Conservation (phyloP, 2,113 vertebrate genomes). For the Muntiacus reevesi region DNA sequence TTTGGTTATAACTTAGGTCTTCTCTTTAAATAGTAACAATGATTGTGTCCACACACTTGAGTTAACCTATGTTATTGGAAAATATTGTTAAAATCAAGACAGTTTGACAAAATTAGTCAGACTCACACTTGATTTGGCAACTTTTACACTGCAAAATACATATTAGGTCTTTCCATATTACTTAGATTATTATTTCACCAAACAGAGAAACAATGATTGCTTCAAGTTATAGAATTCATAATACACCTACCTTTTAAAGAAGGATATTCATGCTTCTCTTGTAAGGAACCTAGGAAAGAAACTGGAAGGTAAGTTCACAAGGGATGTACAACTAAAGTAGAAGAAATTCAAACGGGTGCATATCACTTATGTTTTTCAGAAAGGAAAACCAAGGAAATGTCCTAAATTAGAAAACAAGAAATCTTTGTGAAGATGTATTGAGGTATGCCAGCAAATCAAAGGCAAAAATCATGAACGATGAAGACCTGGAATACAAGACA, state of each 20-base stretch:
- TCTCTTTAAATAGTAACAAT: not conserved
- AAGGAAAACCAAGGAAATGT: slow-evolving; percentile 2
- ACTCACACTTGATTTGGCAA: not conserved
- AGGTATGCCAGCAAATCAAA: not conserved
- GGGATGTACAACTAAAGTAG: not conserved
- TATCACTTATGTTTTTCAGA: not conserved
- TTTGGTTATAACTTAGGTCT: not conserved
- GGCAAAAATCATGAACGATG: not conserved
- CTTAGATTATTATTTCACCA: not conserved
- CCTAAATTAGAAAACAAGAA: slow-evolving; percentile 37
- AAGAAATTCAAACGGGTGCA: not conserved
- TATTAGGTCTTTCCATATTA: not conserved
- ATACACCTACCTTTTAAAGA: not conserved
- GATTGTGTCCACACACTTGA: not conserved
- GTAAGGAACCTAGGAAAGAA: not conserved
- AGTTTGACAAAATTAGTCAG: not conserved
- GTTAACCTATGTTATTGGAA: not conserved
- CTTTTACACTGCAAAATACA: not conserved
- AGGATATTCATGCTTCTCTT: not conserved
- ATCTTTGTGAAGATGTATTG: not conserved
- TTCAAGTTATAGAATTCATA: not conserved
- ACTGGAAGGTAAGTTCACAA: not conserved
- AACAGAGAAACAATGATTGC: not conserved
- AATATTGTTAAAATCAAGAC: slow-evolving; percentile 16
- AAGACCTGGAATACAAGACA: not conserved